Percentiles rank a stretch among this genome's conserved stretches.
Conservation (phyloP, 2,888 invertebrate species). For the Trichogramma evanescens region DNA sequence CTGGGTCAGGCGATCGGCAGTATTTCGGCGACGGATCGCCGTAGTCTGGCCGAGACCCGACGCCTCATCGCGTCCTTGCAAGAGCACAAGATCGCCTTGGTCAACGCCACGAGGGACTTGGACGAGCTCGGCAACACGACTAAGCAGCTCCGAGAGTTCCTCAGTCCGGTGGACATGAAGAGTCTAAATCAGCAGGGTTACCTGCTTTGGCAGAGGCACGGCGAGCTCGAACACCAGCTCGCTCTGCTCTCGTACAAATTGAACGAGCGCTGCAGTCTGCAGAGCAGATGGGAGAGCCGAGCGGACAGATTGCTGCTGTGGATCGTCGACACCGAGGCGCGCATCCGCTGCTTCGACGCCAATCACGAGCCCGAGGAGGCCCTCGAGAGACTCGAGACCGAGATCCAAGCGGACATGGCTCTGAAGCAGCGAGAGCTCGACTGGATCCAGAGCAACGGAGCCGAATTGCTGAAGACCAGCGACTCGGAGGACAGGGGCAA, state of each 20-base stretch:
- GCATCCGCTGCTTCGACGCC: constrained; percentile 40
- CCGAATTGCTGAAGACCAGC: constrained; percentile 57
- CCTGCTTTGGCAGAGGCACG: constrained; percentile 72
- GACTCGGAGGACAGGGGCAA: constrained; percentile 56
- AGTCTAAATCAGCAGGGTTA: constrained; percentile 70
- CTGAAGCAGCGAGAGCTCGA: constrained; percentile 71
- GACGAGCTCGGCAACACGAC: constrained; percentile 68
- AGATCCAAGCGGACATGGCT: constrained; percentile 67
- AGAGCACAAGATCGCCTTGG: constrained; percentile 55
- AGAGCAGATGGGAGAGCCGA: constrained; percentile 64
- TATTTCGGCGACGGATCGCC: constrained; percentile 49
- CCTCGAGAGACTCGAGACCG: constrained; percentile 64
- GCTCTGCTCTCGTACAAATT: constrained; percentile 64
- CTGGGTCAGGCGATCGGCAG: constrained; percentile 57
- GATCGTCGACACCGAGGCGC: constrained; percentile 62
- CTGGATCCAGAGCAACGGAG: constrained; percentile 68
- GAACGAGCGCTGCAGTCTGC: constrained; percentile 66
- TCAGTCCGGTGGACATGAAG: constrained; percentile 78
- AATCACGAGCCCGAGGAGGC: constrained; percentile 65
- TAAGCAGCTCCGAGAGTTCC: constrained; percentile 76
- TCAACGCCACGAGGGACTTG: constrained; percentile 56
- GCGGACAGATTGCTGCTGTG: constrained; percentile 61
- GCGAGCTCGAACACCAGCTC: constrained; percentile 73
- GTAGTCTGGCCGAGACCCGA: constrained; percentile 58
- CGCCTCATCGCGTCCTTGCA: constrained; percentile 60